Conservation (phyloP, 2,113 vertebrate species). For the Seriola dumerili region DNA sequence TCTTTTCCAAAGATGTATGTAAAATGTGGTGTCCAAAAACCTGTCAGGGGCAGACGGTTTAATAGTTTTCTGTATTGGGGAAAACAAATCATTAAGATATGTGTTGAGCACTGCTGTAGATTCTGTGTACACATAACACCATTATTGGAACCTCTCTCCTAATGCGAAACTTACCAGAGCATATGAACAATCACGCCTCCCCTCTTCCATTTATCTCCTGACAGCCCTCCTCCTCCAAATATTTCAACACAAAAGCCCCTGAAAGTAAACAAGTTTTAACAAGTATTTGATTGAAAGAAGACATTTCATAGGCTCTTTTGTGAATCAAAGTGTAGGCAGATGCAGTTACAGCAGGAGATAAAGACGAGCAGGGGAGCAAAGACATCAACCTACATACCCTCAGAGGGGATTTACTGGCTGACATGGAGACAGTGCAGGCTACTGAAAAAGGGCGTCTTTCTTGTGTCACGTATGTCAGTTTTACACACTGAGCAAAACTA, state of each 20-base stretch:
- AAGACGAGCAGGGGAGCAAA: constrained; percentile 14
- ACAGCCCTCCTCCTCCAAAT: constrained; percentile 60
- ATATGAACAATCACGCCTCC: constrained; percentile 32
- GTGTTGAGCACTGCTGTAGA: background rate
- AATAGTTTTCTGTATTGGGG: background rate
- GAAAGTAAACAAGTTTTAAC: constrained; percentile 69
- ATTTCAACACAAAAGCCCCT: constrained; percentile 61
- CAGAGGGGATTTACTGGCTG: constrained; percentile 36
- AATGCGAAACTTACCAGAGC: constrained; percentile 44
- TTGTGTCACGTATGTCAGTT: background rate
- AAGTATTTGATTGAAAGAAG: constrained; percentile 47
- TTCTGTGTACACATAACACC: constrained; percentile 7
- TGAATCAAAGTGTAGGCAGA: constrained; percentile 56
- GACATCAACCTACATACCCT: constrained; percentile 25
- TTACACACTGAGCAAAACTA: background rate
- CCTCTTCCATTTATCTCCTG: constrained; percentile 31
- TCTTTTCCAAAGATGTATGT: too few relatives aligned
- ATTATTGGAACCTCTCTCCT: constrained; percentile 22
- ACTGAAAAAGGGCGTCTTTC: background rate
- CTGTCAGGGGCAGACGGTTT: background rate
- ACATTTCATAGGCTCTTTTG: constrained; percentile 47
- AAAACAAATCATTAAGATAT: background rate
- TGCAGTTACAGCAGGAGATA: constrained; percentile 63
- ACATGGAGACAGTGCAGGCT: background rate
- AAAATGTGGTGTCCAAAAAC: background rate